A percentile compares a stretch with the other conserved stretches of the same genome.
Evolutionary conservation across 2,113 vertebrate genomes (phyloP).

Genomic region (Siniperca knerii): DNA sequence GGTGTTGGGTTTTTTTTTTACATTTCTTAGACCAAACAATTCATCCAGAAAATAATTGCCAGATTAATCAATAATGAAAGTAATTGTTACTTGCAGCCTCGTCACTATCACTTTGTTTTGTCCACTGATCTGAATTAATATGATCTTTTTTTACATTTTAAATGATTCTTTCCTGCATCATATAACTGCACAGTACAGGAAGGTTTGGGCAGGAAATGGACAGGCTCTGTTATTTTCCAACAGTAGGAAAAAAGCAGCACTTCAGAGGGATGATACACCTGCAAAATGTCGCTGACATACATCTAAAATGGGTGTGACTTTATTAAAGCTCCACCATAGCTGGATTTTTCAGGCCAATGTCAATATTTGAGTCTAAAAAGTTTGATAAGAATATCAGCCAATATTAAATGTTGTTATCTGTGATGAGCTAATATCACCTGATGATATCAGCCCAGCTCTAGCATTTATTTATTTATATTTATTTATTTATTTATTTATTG

Average conservation of each 20-base stretch:
- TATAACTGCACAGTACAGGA: neutral
- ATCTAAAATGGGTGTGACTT: neutral
- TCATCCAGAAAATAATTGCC: no score
- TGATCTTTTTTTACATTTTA: neutral
- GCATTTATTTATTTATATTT: neutral
- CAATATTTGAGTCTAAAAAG: neutral
- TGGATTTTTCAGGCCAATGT: neutral
- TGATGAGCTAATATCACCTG: neutral
- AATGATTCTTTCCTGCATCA: neutral
- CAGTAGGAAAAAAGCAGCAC: neutral
- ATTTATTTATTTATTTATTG: neutral
- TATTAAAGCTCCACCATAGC: neutral
- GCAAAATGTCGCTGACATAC: neutral
- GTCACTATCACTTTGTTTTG: neutral
- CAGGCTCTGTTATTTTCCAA: neutral
- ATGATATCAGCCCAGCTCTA: no score
- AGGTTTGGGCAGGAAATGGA: neutral
- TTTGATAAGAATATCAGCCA: neutral
- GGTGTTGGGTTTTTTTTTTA: no score
- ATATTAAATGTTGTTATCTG: no score
- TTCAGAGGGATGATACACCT: neutral
- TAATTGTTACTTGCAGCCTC: neutral
- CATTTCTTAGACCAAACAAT: no score
- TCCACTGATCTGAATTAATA: neutral
- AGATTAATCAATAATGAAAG: neutral